phyloP scores from a whole-genome alignment of 2,888 invertebrate genomes.

The Ephialtes manifestator region DNA sequence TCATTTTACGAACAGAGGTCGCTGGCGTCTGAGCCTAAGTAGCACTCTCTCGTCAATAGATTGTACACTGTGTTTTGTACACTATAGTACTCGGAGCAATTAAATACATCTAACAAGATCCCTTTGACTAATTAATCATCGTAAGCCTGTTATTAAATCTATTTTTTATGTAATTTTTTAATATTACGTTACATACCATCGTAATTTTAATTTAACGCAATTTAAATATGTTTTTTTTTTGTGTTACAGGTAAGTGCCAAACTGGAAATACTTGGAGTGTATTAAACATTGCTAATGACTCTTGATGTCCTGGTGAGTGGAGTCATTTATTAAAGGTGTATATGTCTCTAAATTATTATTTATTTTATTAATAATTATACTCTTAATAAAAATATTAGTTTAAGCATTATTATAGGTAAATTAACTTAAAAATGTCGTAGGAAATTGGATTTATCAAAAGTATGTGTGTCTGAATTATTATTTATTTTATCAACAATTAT shows the following conservation, averaged over 20 bases:
- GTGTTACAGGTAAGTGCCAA: slow-evolving; percentile 76
- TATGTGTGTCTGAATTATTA: no score
- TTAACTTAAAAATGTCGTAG: no score
- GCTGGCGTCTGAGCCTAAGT: slow-evolving; percentile 12
- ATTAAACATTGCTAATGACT: background rate
- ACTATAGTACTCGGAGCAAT: slow-evolving; percentile 7
- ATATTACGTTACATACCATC: background rate
- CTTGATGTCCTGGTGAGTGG: slow-evolving; percentile 14
- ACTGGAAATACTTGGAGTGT: background rate
- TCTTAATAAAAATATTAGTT: no score
- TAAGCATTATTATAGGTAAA: no score
- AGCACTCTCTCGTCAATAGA: slow-evolving; percentile 14
- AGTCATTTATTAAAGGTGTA: background rate
- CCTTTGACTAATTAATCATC: slow-evolving; percentile 7
- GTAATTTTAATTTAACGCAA: background rate
- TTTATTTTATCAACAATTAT: no score
- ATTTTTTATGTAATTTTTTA: background rate
- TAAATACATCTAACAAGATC: slow-evolving; percentile 11
- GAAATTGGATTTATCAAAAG: no score
- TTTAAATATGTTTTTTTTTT: slow-evolving; percentile 55
- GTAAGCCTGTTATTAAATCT: background rate
- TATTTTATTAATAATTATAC: no score
- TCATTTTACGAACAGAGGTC: slow-evolving; percentile 48
- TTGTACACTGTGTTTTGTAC: background rate
- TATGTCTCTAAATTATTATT: no score